Conservation (phyloP, 2,113 vertebrate species). For the Vimba vimba region DNA sequence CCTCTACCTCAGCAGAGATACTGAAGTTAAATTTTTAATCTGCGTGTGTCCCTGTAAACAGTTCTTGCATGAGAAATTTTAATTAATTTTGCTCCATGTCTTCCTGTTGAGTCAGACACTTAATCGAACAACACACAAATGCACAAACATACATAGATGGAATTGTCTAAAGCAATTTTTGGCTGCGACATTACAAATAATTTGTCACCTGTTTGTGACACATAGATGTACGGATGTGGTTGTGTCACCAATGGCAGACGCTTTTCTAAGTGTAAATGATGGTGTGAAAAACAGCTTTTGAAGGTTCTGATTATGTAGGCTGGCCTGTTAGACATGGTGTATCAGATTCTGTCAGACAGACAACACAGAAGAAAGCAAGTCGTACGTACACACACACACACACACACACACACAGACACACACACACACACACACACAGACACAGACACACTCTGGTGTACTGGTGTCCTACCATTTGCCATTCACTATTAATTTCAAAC, state of each 20-base stretch:
- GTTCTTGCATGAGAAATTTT: constrained; percentile 26
- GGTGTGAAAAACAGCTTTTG: constrained; percentile 41
- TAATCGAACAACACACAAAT: constrained; percentile 29
- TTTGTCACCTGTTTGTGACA: constrained; percentile 25
- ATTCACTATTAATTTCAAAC: background rate
- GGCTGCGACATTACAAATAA: constrained; percentile 6
- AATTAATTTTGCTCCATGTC: constrained; percentile 32
- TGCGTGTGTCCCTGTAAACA: constrained; percentile 24
- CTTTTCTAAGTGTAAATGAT: constrained; percentile 32
- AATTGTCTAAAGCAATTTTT: background rate
- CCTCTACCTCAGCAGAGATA: background rate
- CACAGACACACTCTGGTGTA: background rate
- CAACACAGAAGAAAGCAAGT: background rate
- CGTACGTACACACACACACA: background rate
- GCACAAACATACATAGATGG: background rate
- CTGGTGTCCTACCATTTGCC: background rate
- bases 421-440: background rate
- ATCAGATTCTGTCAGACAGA: constrained; percentile 22
- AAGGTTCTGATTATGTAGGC: constrained; percentile 33
- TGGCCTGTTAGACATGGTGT: constrained; percentile 21
- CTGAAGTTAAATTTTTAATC: background rate
- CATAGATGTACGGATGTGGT: constrained; percentile 21
- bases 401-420: background rate
- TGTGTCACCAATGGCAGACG: constrained; percentile 21
- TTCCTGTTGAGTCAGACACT: constrained; percentile 25